These are phyloP conservation scores for Eupithecia pulchellata DNA, from an alignment of 2,888 invertebrate genomes.

Conservation along the genomic window DNA sequence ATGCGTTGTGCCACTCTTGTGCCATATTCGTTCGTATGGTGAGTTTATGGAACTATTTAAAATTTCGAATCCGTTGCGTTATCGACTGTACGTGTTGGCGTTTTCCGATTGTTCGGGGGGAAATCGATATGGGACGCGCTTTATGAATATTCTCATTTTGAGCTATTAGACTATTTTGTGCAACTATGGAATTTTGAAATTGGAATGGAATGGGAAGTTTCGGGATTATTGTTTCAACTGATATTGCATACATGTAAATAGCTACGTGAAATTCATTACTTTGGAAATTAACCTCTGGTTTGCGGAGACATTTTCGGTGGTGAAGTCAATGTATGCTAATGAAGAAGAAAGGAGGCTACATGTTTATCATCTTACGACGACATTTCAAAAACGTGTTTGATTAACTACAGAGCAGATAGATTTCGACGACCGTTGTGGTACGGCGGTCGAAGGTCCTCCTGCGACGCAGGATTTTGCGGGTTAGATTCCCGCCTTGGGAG, in stretches of 20 bases:
- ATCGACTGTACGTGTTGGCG: conserved; percentile 81
- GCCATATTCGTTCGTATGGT: conserved; percentile 74
- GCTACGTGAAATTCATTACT: neutral
- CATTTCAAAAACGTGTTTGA: no score
- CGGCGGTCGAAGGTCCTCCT: no score
- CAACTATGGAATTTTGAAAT: neutral
- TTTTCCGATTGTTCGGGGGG: conserved; percentile 75
- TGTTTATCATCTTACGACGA: neutral
- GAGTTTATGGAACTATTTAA: conserved; percentile 80
- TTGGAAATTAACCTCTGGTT: neutral
- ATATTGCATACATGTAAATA: neutral
- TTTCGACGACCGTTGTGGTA: no score
- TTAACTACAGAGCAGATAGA: no score
- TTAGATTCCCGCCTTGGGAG: no score
- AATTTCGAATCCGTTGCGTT: conserved; percentile 85
- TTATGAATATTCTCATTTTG: conserved; percentile 25
- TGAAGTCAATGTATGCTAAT: neutral
- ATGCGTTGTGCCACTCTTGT: conserved; percentile 69
- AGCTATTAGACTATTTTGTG: conserved; percentile 1
- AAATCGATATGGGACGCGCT: conserved; percentile 32
- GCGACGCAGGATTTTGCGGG: no score
- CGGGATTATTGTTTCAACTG: neutral
- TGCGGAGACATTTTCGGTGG: neutral
- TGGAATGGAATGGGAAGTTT: neutral
- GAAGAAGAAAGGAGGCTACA: neutral